phyloP scores from a whole-genome alignment of 2,888 invertebrate genomes.

The Masnerella sp. region DNA sequence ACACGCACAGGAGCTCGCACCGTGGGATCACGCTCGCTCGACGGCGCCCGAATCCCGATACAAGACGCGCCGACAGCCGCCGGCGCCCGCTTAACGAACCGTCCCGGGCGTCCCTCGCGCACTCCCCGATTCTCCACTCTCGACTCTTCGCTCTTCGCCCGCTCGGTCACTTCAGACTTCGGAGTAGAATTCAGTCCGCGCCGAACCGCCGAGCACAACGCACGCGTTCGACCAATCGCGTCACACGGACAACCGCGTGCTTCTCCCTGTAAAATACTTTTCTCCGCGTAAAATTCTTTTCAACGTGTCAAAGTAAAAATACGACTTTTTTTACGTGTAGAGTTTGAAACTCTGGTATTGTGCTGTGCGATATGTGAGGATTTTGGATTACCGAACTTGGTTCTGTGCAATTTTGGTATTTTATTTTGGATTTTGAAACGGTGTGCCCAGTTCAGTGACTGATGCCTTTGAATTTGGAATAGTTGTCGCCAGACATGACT shows the following conservation, averaged over 20 bases:
- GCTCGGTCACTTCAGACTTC: too few species aligned
- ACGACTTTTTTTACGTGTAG: too few species aligned
- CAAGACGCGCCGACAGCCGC: conserved; percentile 59
- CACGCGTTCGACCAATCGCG: conserved; percentile 23
- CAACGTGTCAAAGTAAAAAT: too few species aligned
- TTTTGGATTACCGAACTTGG: too few species aligned
- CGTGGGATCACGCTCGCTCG: conserved; percentile 47
- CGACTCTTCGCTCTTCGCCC: too few species aligned
- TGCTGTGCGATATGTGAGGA: too few species aligned
- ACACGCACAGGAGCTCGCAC: conserved; percentile 50
- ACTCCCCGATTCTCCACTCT: conserved; percentile 32
- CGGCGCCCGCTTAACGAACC: conserved; percentile 62
- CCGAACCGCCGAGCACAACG: conserved; percentile 65
- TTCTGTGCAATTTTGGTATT: too few species aligned
- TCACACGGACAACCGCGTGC: too few species aligned
- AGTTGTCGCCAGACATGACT: conserved; percentile 64
- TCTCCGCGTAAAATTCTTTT: too few species aligned
- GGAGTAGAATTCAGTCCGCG: conserved; percentile 68
- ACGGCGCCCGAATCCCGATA: conserved; percentile 52
- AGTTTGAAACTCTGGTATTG: too few species aligned
- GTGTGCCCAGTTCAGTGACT: conserved; percentile 31
- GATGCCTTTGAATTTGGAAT: conserved; percentile 31
- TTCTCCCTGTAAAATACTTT: too few species aligned
- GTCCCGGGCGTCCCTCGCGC: conserved; percentile 49
- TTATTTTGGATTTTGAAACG: not conserved